Evolutionary conservation across 2,888 invertebrate species (phyloP).

Genomic region (Epirrhoe tristata): DNA sequence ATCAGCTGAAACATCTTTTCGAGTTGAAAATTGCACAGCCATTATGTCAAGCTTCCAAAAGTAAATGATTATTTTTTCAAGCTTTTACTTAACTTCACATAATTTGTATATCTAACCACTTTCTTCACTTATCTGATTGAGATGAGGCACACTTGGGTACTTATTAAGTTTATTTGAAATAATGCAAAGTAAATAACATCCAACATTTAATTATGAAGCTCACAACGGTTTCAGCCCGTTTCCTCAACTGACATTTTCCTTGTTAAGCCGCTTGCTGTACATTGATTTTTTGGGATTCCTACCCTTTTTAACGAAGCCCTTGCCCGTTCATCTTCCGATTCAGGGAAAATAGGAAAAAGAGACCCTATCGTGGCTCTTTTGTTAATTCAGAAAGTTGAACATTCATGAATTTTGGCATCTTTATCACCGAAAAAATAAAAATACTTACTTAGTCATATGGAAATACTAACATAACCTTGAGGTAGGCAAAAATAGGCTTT

Average conservation of each 20-base stretch:
- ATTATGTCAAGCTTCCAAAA: too few species aligned
- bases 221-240: constrained; percentile 42
- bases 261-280: constrained; percentile 42
- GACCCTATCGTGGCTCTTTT: constrained; percentile 5
- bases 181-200: constrained; percentile 40
- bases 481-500: constrained; percentile 1
- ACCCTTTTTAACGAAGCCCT: constrained; percentile 47
- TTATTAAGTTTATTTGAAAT: too few species aligned
- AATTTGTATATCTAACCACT: too few species aligned
- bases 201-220: constrained; percentile 41
- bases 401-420: neutral
- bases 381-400: constrained; percentile 11
- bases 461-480: too few species aligned
- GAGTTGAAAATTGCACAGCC: too few species aligned
- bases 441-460: neutral
- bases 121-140: too few species aligned
- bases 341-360: constrained; percentile 26
- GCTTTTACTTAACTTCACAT: too few species aligned
- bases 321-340: constrained; percentile 38
- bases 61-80: too few species aligned
- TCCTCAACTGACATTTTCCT: constrained; percentile 44
- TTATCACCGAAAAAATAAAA: neutral
- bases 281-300: constrained; percentile 44
- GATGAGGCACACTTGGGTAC: too few species aligned
- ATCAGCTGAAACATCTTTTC: neutral